These are phyloP conservation scores for Cottus gobio DNA, from an alignment of 2,113 vertebrate genomes.

Conservation along the genomic window DNA sequence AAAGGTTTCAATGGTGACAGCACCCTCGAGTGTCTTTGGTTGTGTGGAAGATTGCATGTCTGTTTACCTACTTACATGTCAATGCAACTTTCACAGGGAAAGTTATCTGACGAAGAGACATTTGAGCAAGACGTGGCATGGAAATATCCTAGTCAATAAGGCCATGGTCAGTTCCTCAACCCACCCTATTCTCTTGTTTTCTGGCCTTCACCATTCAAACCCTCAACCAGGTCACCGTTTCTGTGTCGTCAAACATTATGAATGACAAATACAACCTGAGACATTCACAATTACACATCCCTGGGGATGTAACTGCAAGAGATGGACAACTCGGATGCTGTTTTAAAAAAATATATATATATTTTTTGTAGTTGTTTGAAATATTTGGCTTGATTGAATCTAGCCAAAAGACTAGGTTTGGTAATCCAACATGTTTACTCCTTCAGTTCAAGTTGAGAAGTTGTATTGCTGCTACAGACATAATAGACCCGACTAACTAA, in stretches of 20 bases:
- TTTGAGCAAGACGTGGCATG: no score
- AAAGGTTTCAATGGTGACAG: no score
- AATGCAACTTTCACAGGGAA: no score
- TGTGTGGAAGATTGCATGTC: no score
- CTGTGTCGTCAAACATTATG: slow-evolving; percentile 33
- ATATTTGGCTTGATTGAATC: background rate
- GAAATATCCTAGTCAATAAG: background rate
- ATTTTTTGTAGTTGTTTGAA: no score
- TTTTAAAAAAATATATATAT: no score
- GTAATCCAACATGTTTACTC: background rate
- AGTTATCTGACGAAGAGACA: no score
- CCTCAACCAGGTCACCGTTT: slow-evolving; percentile 36
- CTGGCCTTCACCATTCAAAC: slow-evolving; percentile 27
- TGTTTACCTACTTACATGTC: no score
- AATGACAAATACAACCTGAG: slow-evolving; percentile 26
- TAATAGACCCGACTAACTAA: background rate
- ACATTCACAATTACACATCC: background rate
- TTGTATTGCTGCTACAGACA: background rate
- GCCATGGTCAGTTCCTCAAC: slow-evolving; percentile 35
- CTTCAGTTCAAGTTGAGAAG: background rate
- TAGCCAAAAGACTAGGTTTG: background rate
- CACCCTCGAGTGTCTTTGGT: no score
- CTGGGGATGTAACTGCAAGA: background rate
- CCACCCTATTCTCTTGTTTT: slow-evolving; percentile 55
- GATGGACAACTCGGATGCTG: background rate